Percentiles rank a stretch among this genome's conserved stretches.
Evolutionary conservation across 2,888 invertebrate genomes (phyloP).

Genomic region (Standfussiana lucernea): DNA sequence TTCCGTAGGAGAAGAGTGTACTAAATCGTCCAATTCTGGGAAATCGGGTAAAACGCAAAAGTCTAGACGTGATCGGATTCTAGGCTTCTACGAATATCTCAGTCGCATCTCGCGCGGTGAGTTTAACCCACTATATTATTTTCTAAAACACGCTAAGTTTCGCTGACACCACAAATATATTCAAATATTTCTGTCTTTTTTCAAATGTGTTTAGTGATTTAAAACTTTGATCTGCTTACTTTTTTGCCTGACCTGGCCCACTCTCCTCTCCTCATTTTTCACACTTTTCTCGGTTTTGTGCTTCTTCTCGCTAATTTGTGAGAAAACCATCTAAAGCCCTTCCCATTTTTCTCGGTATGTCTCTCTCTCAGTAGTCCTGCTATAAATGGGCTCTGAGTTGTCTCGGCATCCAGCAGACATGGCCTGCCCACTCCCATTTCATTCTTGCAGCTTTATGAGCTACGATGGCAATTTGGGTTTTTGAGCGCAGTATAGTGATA

Average conservation of each 20-base stretch:
- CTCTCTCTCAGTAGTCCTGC: background rate
- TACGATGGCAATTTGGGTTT: background rate
- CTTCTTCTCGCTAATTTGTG: background rate
- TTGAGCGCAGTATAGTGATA: background rate
- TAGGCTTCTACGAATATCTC: background rate
- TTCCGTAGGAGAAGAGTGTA: background rate
- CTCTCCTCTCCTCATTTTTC: background rate
- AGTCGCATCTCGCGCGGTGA: conserved; percentile 15
- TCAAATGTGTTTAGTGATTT: background rate
- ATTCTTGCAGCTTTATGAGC: background rate
- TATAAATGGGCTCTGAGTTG: background rate
- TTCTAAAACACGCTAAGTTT: background rate
- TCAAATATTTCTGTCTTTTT: background rate
- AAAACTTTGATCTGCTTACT: too few species aligned
- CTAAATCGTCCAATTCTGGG: background rate
- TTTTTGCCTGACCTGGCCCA: too few species aligned
- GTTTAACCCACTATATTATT: background rate
- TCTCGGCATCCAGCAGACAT: background rate
- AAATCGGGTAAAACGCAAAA: background rate
- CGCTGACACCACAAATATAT: background rate
- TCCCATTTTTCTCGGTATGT: background rate
- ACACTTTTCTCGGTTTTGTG: background rate
- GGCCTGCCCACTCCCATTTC: background rate
- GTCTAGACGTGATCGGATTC: too few species aligned
- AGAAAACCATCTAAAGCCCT: too few species aligned